Base-by-base conservation (phyloP, 2,797 vertebrate genomes). In the Perdix hodgsoniae region DNA sequence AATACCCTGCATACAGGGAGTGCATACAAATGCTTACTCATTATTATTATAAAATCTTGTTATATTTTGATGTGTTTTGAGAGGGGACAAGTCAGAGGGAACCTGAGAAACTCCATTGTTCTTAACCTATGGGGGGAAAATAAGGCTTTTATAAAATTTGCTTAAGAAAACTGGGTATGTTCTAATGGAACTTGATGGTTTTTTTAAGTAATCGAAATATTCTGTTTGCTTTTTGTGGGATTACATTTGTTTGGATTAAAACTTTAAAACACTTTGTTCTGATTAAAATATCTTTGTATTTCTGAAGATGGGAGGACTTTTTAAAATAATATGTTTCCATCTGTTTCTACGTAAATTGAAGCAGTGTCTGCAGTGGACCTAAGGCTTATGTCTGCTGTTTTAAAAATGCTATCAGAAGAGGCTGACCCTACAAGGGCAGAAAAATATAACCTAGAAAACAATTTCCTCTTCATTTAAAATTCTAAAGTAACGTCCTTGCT, bases 401-500 rank as follows among this genome's bases (percentile, higher is more conserved):
- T 60, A 61, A 86, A 91, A 87, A 45, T 61, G 35, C 13, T 11
- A 60, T 49, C 37, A 70, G 63, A 91, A 94, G 60, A 83, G 39
- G 42, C 6, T 56, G 14, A 94, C 13, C 15, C 3, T 78, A 54
- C 3, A 52, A 6, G 11, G 8, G 70, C 69, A 90, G 49, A 4
- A 69, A 74, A 92, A 33, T 2, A 61, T 14, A 75, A 71, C 21
- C 7, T 15, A 54, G 67, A n/a, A 11, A 54, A 7, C 1, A 84
- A 61, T 90, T 86, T 19, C 84, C 42, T 35, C 60, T 88, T 39
- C 72, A 76, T 84, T 91, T 90, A 89, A 92, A 64, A 65, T 70
- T 35, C 23, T 70, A 35, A 91, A 94, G 59, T 65, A 76, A 69
- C 14, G 1, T 90, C 7, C 49, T 90, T 88, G 7, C 3, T 83